Evolutionary conservation across 2,888 invertebrate species (phyloP).

Genomic region (Atherix ibis): DNA sequence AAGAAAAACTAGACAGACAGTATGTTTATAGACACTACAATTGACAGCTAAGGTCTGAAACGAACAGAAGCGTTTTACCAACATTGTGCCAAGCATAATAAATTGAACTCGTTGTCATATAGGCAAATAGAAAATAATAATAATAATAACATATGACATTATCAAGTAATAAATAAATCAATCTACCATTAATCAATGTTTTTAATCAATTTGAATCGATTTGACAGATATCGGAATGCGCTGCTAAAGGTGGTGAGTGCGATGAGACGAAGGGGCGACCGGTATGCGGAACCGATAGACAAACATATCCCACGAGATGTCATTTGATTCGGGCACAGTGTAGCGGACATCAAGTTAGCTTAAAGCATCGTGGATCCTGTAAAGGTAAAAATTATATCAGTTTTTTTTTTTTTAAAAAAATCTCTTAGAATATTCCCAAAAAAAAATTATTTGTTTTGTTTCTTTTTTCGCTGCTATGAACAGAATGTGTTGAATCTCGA

Average conservation of each 20-base stretch:
- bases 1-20: too few relatives aligned
- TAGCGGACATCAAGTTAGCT: slow-evolving; percentile 49
- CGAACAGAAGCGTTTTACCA: too few relatives aligned
- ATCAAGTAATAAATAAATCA: too few relatives aligned
- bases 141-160: background rate
- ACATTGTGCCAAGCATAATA: too few relatives aligned
- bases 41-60: too few relatives aligned
- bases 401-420: too few relatives aligned
- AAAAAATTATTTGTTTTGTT: background rate
- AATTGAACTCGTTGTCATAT: too few relatives aligned
- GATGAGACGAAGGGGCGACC: slow-evolving; percentile 30
- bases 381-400: slow-evolving; percentile 49
- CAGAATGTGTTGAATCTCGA: slow-evolving; percentile 37
- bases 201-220: too few relatives aligned
- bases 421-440: too few relatives aligned
- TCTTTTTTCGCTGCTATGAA: slow-evolving; percentile 21
- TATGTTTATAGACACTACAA: too few relatives aligned
- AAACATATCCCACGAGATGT: slow-evolving; percentile 68
- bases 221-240: slow-evolving; percentile 28
- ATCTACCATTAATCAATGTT: background rate
- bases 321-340: slow-evolving; percentile 64
- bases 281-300: slow-evolving; percentile 44
- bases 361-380: slow-evolving; percentile 61
- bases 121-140: too few relatives aligned
- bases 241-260: slow-evolving; percentile 30